These are phyloP conservation scores for Sarotherodon lohbergeri DNA, from an alignment of 2,113 vertebrate species.

Conservation along the genomic window DNA sequence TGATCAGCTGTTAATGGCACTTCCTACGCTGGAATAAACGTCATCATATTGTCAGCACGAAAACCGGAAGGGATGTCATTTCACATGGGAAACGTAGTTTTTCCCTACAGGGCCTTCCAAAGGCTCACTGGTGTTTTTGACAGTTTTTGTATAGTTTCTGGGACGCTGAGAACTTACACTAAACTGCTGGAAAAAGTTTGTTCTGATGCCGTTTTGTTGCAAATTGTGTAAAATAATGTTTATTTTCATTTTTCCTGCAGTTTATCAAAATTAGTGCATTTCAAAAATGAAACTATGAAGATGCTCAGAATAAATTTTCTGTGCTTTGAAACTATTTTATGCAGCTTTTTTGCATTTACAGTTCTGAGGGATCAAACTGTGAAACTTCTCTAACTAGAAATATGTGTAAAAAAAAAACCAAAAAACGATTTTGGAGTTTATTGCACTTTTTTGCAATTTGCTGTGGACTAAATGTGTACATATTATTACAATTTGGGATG, in stretches of 20 bases:
- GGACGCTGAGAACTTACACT: not conserved
- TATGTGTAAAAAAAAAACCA: not conserved
- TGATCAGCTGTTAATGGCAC: too few species aligned
- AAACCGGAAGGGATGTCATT: not conserved
- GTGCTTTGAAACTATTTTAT: not conserved
- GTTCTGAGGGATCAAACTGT: not conserved
- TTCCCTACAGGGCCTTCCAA: not conserved
- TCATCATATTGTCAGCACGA: too few species aligned
- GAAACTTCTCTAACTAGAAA: not conserved
- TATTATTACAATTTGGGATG: not conserved
- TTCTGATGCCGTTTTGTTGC: not conserved
- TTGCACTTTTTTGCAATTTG: not conserved
- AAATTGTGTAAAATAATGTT: not conserved
- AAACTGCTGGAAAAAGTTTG: not conserved
- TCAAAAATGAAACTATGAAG: not conserved
- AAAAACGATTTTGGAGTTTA: not conserved
- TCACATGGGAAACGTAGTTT: not conserved
- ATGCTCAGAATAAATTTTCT: not conserved
- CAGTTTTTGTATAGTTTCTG: not conserved
- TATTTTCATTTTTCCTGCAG: not conserved
- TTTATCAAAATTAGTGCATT: not conserved
- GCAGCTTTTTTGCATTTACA: not conserved
- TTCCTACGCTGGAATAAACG: too few species aligned
- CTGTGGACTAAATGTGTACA: not conserved
- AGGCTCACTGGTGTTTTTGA: not conserved